These are phyloP conservation scores for Gnathonemus echidnorhynchus DNA, from an alignment of 2,113 vertebrate species.

Conservation along the genomic window DNA sequence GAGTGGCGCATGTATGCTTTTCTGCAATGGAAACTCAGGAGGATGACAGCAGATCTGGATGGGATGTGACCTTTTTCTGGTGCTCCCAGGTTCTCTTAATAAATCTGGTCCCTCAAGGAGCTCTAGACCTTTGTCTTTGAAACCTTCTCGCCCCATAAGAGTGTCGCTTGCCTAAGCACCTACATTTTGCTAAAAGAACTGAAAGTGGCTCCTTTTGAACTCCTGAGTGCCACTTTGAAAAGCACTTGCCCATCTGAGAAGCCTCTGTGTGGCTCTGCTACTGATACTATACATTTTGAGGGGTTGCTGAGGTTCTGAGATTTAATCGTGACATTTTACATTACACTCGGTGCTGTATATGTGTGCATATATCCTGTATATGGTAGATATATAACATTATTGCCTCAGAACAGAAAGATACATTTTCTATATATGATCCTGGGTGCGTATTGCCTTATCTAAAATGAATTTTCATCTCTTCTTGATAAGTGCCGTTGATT, in stretches of 20 bases:
- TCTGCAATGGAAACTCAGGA: background rate
- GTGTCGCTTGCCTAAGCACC: background rate
- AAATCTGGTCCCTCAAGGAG: background rate
- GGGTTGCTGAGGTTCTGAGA: background rate
- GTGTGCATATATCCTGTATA: background rate
- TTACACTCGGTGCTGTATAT: background rate
- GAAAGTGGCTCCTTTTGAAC: background rate
- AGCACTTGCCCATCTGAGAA: background rate
- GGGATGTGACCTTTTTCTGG: background rate
- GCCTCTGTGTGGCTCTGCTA: background rate
- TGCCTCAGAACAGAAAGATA: background rate
- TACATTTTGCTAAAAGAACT: background rate
- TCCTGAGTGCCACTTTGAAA: background rate
- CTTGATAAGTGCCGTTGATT: background rate
- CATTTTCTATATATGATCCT: background rate
- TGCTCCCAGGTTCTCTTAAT: background rate
- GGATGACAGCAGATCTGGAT: background rate
- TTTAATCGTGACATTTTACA: background rate
- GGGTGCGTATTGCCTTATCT: background rate
- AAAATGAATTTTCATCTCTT: background rate
- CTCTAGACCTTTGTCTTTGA: background rate
- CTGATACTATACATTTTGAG: background rate
- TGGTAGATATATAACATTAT: background rate
- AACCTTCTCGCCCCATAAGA: background rate
- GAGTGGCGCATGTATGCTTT: background rate